These are phyloP conservation scores for Akabosia matsudoensis DNA, from an alignment of 1,140 invertebrate genomes.

Conservation along the genomic window DNA sequence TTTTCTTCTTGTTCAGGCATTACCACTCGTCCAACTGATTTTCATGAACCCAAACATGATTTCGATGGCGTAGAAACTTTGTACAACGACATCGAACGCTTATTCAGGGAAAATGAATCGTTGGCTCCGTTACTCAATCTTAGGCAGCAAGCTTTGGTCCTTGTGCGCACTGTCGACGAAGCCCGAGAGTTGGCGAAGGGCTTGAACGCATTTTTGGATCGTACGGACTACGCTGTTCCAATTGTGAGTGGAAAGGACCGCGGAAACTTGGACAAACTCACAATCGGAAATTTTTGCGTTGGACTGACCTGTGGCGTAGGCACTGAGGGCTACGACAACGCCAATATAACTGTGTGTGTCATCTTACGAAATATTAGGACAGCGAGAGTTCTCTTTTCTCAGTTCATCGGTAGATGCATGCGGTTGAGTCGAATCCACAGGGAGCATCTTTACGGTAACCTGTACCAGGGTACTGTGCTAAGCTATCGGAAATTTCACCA, in stretches of 20 bases:
- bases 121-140: too few species aligned
- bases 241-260: neutral
- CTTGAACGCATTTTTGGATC: neutral
- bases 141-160: neutral
- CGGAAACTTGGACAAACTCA: neutral
- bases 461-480: too few species aligned
- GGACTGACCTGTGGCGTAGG: constrained; percentile 20
- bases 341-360: constrained; percentile 25
- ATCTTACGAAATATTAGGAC: constrained; percentile 13
- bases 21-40: too few species aligned
- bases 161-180: neutral
- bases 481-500: too few species aligned
- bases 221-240: neutral
- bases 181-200: too few species aligned
- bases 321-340: constrained; percentile 29
- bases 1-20: too few species aligned
- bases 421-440: too few species aligned
- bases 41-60: too few species aligned
- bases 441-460: too few species aligned
- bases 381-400: neutral
- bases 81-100: too few species aligned
- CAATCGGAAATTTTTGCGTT: neutral
- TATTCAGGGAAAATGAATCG: too few species aligned
- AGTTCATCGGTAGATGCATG: constrained; percentile 27
- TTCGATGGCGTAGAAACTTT: too few species aligned